Evolutionary conservation across 2,113 vertebrate genomes (phyloP), one percentile per base, ranked within the genome.

Genomic region (Oreochromis niloticus): DNA sequence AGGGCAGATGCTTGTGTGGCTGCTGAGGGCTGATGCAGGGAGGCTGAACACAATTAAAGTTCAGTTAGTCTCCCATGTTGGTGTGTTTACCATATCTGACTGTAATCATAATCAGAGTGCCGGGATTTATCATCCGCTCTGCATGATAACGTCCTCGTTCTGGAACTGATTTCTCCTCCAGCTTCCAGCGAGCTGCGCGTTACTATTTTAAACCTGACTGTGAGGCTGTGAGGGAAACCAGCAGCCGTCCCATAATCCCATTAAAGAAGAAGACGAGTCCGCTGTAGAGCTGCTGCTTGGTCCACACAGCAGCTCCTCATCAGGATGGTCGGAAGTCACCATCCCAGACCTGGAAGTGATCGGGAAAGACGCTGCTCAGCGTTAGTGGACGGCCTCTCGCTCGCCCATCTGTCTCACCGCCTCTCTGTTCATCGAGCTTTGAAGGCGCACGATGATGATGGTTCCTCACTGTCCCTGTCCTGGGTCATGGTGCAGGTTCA

Each of bases 291-390:
- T 46, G 80, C 55, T 2, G n/a, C 5, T 52, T 57, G 34, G 5
- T 89, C 32, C 55, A 59, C 59, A 41, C 66, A 79, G 84, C 87
- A 86, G 85, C 61, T 87, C 50, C 71, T 85, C 52, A 82, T 90
- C 82, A 91, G 30, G 84, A 63, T 2, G 12, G 75, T 24, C 85
- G 82, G 61, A 88, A 79, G 71, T 87, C 89, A 32, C 78, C 6
- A 6, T 63, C 73, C 54, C 63, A 24, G 82, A 50, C 36, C 61
- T 94, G 93, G 91, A 93, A 93, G 85, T 93, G 16, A 90, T 91
- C 88, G 82, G 55, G 83, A 63, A 12, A 56, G 81, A 55, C 1
- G 3, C 79, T 50, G 22, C n/a, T 43, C 24, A 0, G 17, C 9
- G 3, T 27, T 75, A 11, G 48, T 10, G 43, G 6, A 11, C 7